Conservation (phyloP, 2,797 vertebrate species). For the Chelonia mydas region DNA sequence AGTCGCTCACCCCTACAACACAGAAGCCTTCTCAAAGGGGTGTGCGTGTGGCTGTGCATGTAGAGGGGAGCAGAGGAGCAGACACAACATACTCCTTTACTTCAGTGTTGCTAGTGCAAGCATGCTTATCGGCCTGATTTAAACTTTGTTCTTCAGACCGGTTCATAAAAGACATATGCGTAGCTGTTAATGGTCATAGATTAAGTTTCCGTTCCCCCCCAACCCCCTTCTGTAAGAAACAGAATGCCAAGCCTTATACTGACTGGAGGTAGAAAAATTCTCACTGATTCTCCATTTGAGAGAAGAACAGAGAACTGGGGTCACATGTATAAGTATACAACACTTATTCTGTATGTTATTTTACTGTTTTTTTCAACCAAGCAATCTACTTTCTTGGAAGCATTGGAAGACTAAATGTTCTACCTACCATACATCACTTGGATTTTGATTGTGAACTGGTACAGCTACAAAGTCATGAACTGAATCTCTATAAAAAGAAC, state of each 20-base stretch:
- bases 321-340: neutral
- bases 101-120: slow-evolving; percentile 30
- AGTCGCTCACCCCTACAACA: slow-evolving; percentile 28
- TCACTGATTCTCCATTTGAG: neutral
- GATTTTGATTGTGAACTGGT: neutral
- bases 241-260: neutral
- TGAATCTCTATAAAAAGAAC: no score
- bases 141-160: neutral
- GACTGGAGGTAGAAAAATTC: neutral
- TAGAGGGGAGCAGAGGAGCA: neutral
- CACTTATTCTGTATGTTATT: neutral
- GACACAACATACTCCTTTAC: slow-evolving; percentile 15
- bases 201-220: neutral
- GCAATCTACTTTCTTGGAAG: neutral
- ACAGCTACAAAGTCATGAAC: neutral
- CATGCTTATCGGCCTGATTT: slow-evolving; percentile 44
- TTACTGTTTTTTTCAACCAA: neutral
- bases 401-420: neutral
- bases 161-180: neutral
- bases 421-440: neutral
- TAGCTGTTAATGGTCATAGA: neutral
- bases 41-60: slow-evolving; percentile 18
- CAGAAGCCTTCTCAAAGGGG: slow-evolving; percentile 27
- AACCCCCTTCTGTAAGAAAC: neutral
- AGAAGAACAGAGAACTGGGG: neutral